A percentile compares a stretch with the other conserved stretches of the same genome.
These are phyloP conservation scores for Leptothorax acervorum DNA, from an alignment of 2,888 invertebrate genomes.

Conservation along the genomic window DNA sequence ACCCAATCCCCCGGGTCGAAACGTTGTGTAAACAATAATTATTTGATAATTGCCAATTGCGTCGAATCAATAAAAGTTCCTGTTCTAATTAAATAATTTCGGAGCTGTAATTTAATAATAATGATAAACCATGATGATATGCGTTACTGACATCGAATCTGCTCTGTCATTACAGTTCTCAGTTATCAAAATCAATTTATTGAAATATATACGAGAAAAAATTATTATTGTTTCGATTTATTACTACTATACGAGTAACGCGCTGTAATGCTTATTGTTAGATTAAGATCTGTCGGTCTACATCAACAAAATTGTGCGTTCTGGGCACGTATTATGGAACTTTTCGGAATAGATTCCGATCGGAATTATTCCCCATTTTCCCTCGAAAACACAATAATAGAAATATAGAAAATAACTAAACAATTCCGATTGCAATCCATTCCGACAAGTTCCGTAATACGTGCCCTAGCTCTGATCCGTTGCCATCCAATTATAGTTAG, in stretches of 20 bases:
- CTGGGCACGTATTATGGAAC: too few relatives aligned
- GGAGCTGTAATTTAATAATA: neutral
- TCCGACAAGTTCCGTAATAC: too few relatives aligned
- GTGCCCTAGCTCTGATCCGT: neutral
- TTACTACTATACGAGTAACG: neutral
- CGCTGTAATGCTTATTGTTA: neutral
- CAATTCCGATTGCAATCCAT: too few relatives aligned
- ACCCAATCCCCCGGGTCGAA: too few relatives aligned
- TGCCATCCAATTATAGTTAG: constrained; percentile 47
- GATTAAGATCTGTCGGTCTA: neutral
- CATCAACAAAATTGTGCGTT: neutral
- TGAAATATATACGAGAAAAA: neutral
- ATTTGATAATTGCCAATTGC: too few relatives aligned
- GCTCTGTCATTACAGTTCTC: neutral
- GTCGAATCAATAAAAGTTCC: too few relatives aligned
- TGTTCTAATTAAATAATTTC: neutral
- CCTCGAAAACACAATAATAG: too few relatives aligned
- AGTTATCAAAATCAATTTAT: neutral
- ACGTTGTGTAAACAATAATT: too few relatives aligned
- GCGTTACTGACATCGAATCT: neutral
- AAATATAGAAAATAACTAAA: too few relatives aligned
- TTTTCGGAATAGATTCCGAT: too few relatives aligned
- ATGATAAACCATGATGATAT: neutral
- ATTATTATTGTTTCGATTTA: neutral
- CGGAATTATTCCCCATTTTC: too few relatives aligned